Conservation (phyloP, 2,888 invertebrate genomes). For the Willowsia nigromaculata region DNA sequence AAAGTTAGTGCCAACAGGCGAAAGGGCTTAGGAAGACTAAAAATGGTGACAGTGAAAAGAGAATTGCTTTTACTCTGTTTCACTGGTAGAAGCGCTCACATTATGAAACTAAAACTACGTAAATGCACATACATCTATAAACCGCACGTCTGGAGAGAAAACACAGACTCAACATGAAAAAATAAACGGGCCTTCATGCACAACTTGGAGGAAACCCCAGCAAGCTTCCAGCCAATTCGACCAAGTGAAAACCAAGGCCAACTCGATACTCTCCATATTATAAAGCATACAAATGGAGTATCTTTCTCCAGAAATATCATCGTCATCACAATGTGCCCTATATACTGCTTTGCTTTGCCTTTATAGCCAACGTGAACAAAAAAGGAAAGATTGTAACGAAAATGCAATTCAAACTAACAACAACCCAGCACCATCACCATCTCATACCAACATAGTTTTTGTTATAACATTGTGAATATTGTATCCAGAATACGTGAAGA, state of each 20-base stretch:
- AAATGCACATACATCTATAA: background rate
- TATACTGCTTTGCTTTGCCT: background rate
- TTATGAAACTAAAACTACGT: slow-evolving; percentile 17
- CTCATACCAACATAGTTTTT: background rate
- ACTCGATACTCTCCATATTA: slow-evolving; percentile 25
- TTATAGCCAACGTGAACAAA: no score
- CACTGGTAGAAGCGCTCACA: background rate
- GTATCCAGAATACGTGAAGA: background rate
- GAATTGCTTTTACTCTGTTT: slow-evolving; percentile 31
- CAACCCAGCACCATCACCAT: background rate
- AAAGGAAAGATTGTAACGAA: slow-evolving; percentile 9
- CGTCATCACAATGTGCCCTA: background rate
- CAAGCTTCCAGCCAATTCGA: slow-evolving; percentile 18
- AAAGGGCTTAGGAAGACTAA: slow-evolving; percentile 64
- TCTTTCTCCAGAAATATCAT: background rate
- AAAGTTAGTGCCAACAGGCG: slow-evolving; percentile 63
- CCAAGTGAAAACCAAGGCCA: slow-evolving; percentile 61
- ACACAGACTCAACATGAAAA: background rate
- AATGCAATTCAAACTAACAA: background rate
- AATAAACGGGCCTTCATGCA: background rate
- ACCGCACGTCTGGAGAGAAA: slow-evolving; percentile 40
- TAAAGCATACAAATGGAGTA: slow-evolving; percentile 1
- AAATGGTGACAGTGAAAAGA: slow-evolving; percentile 54
- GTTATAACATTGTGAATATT: background rate
- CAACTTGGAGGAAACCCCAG: background rate